Percentiles rank a stretch among this genome's conserved stretches.
These are phyloP conservation scores for Pasiphila rectangulata DNA, from an alignment of 2,888 invertebrate genomes.

Conservation along the genomic window DNA sequence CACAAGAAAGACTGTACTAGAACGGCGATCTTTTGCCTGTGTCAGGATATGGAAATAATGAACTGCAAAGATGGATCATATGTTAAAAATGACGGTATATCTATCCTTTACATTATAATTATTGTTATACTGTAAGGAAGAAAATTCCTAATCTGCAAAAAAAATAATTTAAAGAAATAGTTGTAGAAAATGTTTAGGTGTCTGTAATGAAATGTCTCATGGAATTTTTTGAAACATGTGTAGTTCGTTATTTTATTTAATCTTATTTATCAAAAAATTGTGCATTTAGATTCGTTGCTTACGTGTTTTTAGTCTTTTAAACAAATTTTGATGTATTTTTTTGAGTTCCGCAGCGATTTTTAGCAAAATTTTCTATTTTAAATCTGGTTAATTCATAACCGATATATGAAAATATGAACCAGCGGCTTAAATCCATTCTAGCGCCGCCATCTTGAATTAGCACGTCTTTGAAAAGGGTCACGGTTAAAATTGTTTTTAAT, in stretches of 20 bases:
- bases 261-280: conserved; percentile 32
- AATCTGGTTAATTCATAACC: background rate
- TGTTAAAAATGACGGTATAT: background rate
- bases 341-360: conserved; percentile 19
- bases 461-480: too few relatives aligned
- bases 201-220: conserved; percentile 15
- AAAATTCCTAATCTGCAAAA: background rate
- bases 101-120: conserved; percentile 6
- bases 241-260: conserved; percentile 25
- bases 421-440: too few relatives aligned
- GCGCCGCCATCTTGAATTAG: too few relatives aligned
- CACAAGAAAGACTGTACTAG: too few relatives aligned
- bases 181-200: conserved; percentile 13
- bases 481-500: too few relatives aligned
- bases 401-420: background rate
- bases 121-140: background rate
- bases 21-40: too few relatives aligned
- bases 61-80: background rate
- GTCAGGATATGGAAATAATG: background rate
- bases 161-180: conserved; percentile 3
- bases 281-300: conserved; percentile 47
- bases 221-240: conserved; percentile 7
- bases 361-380: conserved; percentile 4
- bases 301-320: conserved; percentile 35
- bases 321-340: conserved; percentile 35